These are phyloP conservation scores for Tanypteryx hageni DNA, from an alignment of 2,888 invertebrate species.

Conservation along the genomic window DNA sequence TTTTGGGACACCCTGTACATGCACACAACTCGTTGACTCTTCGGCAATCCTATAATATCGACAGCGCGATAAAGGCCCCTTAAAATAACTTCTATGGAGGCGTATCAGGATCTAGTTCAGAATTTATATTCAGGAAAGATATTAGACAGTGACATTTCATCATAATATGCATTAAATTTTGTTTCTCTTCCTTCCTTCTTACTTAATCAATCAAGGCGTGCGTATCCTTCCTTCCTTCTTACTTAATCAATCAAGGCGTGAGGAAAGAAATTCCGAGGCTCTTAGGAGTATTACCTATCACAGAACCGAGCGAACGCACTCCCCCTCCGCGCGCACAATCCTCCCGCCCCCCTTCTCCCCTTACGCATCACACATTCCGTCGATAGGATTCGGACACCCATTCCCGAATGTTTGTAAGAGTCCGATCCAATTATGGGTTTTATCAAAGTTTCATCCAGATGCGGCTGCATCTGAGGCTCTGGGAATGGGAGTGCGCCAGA, in stretches of 20 bases:
- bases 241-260: slow-evolving; percentile 30
- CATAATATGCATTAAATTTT: no score
- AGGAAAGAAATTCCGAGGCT: not conserved
- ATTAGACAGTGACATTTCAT: no score
- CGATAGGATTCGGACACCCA: slow-evolving; percentile 34
- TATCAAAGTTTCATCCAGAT: slow-evolving; percentile 63
- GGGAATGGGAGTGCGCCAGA: slow-evolving; percentile 53
- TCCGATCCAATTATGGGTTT: slow-evolving; percentile 61
- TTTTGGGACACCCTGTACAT: no score
- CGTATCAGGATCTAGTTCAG: no score
- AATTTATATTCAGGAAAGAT: no score
- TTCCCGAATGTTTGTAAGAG: slow-evolving; percentile 57
- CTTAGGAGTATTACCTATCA: not conserved
- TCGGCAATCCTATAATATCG: no score
- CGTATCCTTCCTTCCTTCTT: not conserved
- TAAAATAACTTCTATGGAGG: no score
- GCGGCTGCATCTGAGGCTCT: slow-evolving; percentile 53
- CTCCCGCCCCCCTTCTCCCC: not conserved
- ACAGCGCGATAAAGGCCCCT: no score
- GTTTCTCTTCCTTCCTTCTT: not conserved
- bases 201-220: slow-evolving; percentile 30
- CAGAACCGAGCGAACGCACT: not conserved
- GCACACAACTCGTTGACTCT: no score
- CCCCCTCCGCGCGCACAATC: not conserved
- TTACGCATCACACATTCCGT: not conserved